Base-by-base conservation (phyloP, 2,888 invertebrate species). In the Chaitophorus viminalis region DNA sequence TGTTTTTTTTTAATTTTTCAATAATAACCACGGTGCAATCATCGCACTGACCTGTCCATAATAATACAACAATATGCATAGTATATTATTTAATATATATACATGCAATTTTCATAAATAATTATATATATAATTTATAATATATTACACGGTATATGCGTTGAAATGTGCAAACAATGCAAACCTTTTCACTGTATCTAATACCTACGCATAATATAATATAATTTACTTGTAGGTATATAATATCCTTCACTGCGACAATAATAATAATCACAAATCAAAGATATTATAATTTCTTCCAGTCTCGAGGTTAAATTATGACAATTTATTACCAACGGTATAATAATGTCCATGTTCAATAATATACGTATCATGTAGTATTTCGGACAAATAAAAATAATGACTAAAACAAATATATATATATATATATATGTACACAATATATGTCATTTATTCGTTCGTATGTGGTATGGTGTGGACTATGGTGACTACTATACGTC, bases 1-100 rank as follows among this genome's bases (percentile, higher is more conserved):
- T 60, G 78, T 79, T 79, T 54, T 54, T 54, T 77, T 77, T 14
- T 76, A 11, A 0, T 72, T 65, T 68, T 68, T 36, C 36, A 31
- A 60, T 25, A 60, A 60, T 14, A 14, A 46, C 46, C 14, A 46
- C 72, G 33, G n/a, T 31, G 17, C 36, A 60, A 60, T 72, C n/a
- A 8, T 72, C 14, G 1, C 31, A 33, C 25, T n/a, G n/a, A 65
- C n/a, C 25, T 11, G n/a, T 65, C n/a, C 65, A n/a, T 29, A 65
- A 65, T 29, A 65, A 65, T 2, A 0, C n/a, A 70, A 70, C 29
- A 31, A 70, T 17, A 5, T n/a, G n/a, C 70, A 3, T 68, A 29
- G 6, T 46, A 9, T 46, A 46, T 9, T 46, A 46, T 46, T 9
- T 46, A 46, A 9, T 46, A 9, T 46, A 46, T 46, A 46, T 9